Conservation (phyloP, 1,140 invertebrate genomes). For the Procambarus clarkii region DNA sequence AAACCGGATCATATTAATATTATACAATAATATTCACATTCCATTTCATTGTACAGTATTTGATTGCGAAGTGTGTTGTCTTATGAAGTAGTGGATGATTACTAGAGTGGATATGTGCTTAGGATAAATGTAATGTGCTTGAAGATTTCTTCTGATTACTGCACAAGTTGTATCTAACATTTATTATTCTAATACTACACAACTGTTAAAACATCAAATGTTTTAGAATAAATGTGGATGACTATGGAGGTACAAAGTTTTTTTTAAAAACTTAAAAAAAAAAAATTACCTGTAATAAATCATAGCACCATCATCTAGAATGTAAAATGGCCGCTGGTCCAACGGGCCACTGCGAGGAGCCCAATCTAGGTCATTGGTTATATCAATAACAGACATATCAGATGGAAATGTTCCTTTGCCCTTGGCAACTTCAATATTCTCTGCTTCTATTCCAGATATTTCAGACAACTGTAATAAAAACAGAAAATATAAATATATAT, state of each 20-base stretch:
- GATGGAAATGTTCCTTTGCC: constrained; percentile 79
- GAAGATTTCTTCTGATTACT: no score
- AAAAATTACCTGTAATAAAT: constrained; percentile 80
- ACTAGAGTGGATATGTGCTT: no score
- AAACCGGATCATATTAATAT: background rate
- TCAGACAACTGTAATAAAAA: constrained; percentile 77
- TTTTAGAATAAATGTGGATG: no score
- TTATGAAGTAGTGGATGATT: no score
- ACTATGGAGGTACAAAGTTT: no score
- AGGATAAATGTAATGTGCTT: no score
- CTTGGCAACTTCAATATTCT: constrained; percentile 82
- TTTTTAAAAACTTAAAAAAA: background rate
- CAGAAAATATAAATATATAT: background rate
- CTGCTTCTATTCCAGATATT: constrained; percentile 80
- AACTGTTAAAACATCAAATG: no score
- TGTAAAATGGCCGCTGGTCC: constrained; percentile 77
- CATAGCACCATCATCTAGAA: constrained; percentile 80
- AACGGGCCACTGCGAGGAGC: constrained; percentile 76
- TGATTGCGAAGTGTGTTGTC: no score
- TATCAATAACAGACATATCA: constrained; percentile 79
- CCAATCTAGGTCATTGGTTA: constrained; percentile 80
- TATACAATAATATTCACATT: no score
- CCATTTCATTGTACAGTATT: no score
- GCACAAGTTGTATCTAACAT: no score
- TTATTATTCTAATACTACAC: no score